Evolutionary conservation across 1,140 invertebrate genomes (phyloP).

Genomic region (Ericerus pela): DNA sequence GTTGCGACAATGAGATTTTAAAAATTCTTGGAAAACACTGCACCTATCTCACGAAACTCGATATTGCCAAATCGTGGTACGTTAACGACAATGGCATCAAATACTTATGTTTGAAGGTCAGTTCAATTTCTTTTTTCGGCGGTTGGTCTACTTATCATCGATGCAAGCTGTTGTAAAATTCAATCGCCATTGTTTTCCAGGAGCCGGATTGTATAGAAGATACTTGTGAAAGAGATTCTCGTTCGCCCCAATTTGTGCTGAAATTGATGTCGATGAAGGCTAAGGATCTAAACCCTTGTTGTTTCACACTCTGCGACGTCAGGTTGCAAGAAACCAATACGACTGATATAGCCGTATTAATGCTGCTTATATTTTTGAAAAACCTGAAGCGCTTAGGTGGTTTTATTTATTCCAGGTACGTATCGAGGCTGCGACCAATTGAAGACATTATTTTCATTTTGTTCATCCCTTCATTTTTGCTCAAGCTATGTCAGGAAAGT

Average conservation of each 20-base stretch:
- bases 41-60: constrained; percentile 21
- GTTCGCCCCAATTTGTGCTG: background rate
- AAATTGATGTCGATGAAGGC: background rate
- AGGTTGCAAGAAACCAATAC: constrained; percentile 28
- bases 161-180: too few species aligned
- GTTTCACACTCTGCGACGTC: constrained; percentile 22
- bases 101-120: constrained; percentile 22
- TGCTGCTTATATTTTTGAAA: constrained; percentile 23
- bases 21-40: constrained; percentile 21
- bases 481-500: too few species aligned
- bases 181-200: background rate
- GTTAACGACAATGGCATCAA: constrained; percentile 24
- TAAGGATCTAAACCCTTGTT: constrained; percentile 17
- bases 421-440: too few species aligned
- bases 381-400: constrained; percentile 24
- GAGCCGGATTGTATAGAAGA: background rate
- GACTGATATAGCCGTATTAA: constrained; percentile 21
- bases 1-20: constrained; percentile 24
- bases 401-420: constrained; percentile 26
- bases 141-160: too few species aligned
- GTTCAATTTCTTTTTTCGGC: background rate
- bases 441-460: too few species aligned
- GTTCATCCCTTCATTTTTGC: too few species aligned
- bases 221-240: background rate
- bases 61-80: constrained; percentile 24